Percentiles rank a stretch among this genome's conserved stretches.
Conservation (phyloP, 2,113 vertebrate species). For the Tragulus kanchil region DNA sequence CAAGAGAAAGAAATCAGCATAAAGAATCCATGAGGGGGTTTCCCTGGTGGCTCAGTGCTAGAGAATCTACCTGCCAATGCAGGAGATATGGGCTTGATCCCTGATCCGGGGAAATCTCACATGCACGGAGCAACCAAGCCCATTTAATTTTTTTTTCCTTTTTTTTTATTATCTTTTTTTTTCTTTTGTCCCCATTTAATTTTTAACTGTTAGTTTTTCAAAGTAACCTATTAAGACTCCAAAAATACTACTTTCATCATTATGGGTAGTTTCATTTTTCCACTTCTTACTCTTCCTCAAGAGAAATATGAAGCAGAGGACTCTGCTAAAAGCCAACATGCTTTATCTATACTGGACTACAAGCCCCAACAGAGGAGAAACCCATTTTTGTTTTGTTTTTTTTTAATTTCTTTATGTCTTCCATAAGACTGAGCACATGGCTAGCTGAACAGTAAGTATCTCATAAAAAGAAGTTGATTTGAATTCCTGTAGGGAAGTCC, state of each 20-base stretch:
- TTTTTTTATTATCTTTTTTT: no score
- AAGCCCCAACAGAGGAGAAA: background rate
- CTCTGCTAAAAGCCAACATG: background rate
- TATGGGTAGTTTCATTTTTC: background rate
- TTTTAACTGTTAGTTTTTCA: slow-evolving; percentile 36
- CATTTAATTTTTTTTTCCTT: background rate
- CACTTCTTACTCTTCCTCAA: background rate
- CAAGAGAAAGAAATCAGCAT: background rate
- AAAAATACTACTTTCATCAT: background rate
- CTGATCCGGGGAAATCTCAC: background rate
- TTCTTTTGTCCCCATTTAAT: background rate
- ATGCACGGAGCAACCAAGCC: background rate
- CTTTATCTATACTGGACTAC: background rate
- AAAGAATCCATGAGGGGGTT: background rate
- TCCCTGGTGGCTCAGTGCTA: background rate
- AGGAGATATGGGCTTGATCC: background rate
- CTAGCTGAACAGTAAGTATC: background rate
- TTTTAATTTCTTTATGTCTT: background rate
- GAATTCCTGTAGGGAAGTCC: background rate
- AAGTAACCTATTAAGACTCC: background rate
- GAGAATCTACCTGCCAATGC: background rate
- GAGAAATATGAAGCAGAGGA: slow-evolving; percentile 2
- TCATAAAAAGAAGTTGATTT: background rate
- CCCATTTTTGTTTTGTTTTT: background rate
- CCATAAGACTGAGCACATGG: background rate